These are phyloP conservation scores for Anomalospiza imberbis DNA, from an alignment of 2,797 vertebrate species.

Conservation along the genomic window DNA sequence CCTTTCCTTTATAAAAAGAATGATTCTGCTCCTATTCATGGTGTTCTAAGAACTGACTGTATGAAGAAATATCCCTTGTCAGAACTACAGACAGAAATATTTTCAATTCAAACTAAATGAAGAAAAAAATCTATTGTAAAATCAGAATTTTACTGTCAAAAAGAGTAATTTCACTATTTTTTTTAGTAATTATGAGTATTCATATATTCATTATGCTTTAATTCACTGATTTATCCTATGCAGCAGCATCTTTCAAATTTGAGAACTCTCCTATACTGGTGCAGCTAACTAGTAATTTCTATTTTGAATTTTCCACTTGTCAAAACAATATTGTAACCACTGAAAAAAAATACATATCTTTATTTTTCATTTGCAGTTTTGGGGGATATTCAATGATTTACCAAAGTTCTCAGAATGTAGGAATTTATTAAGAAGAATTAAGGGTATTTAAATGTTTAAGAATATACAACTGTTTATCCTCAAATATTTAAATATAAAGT, in stretches of 20 bases:
- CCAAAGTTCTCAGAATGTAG: neutral
- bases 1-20: neutral
- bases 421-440: neutral
- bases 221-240: neutral
- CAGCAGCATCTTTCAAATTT: neutral
- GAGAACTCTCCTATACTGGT: neutral
- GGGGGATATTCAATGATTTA: neutral
- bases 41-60: neutral
- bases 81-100: neutral
- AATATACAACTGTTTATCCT: neutral
- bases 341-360: accelerated
- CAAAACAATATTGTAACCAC: neutral
- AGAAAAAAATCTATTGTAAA: neutral
- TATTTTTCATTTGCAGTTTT: neutral
- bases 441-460: neutral
- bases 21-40: neutral
- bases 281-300: neutral
- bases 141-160: neutral
- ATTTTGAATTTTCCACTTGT: neutral
- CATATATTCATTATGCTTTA: neutral
- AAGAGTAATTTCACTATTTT: neutral
- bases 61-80: neutral
- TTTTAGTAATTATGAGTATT: neutral
- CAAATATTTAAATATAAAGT: neutral
- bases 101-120: neutral